Evolutionary conservation across 2,113 vertebrate genomes (phyloP), one percentile per base, ranked within the genome.

Genomic region (Acrocephalus arundinaceus): DNA sequence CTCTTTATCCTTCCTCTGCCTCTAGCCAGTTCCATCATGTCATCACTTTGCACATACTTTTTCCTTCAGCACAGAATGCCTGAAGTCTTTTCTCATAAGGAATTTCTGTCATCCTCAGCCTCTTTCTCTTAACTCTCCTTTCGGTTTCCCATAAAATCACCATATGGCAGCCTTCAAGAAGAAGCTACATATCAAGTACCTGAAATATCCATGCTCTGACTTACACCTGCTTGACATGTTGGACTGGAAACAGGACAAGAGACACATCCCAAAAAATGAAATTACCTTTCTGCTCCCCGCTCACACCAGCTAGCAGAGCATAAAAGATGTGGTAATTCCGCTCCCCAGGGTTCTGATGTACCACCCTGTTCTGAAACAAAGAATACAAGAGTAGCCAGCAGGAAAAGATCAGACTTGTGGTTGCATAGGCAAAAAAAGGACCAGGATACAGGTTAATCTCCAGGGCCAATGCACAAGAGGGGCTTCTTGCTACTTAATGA

Each of bases 291-390:
- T 98, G 97, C 61, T 99, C 98, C 78, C 87, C 90, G 4, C 97
- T 98, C 15, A 98, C 96, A 45, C 99, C 99, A 25, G 98, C 98
- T 59, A 99, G 97, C 77, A 99, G 96, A 14, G 98, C 98, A 23
- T 99, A 99, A 96, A 99, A 99, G 89, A 99, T 99, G 96, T 99
- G 99, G 94, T 98, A 99, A 97, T 99, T 99, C 96, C 99, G 97
- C 96, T 99, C 99, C 33, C 99, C 98, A 0, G 98, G 98, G 91
- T 99, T 99, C 95, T 99, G 99, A 66, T 99, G 98, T 37, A 98
- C 98, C 66, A 99, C 99, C 20, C 99, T 98, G 94, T 99, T 99
- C 99, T 99, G 97, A 59, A 97, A 96, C 55, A 93, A 96, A 96
- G 65, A 96, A 95, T 17, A 88, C 20, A 77, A 63, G 35, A 95